These are phyloP conservation scores for Sylvia atricapilla DNA, from an alignment of 2,113 vertebrate genomes.

Conservation along the genomic window DNA sequence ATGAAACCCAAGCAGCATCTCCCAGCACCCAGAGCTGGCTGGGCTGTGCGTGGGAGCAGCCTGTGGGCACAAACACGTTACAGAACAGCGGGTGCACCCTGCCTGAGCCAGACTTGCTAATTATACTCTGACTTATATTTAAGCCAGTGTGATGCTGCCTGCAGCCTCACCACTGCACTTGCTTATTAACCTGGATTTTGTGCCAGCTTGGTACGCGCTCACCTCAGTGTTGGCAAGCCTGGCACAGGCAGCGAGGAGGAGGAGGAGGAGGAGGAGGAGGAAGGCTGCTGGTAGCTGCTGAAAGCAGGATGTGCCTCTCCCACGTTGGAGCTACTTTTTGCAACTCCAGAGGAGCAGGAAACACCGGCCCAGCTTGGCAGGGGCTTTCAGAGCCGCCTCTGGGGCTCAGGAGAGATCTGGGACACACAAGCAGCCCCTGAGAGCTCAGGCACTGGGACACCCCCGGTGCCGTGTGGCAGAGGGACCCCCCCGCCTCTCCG, in stretches of 20 bases:
- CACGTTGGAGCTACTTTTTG: neutral
- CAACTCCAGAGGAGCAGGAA: neutral
- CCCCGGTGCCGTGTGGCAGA: neutral
- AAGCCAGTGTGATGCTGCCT: neutral
- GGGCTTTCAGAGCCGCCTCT: neutral
- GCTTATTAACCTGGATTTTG: constrained; percentile 62
- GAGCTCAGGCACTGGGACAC: neutral
- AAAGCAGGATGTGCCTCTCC: neutral
- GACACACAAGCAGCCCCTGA: accelerated
- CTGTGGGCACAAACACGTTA: neutral
- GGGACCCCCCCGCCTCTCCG: accelerated
- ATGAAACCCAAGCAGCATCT: accelerated
- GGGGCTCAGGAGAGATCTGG: neutral
- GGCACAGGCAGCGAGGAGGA: neutral
- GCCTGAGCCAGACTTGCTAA: neutral
- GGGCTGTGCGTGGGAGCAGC: neutral
- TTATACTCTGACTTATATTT: neutral
- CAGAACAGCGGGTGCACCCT: neutral
- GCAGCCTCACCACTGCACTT: constrained; percentile 43
- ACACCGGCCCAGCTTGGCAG: neutral
- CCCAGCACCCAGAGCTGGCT: accelerated
- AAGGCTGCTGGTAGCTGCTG: neutral
- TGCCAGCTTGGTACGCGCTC: constrained; percentile 49
- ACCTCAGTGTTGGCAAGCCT: constrained; percentile 33
- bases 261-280: neutral